Base-by-base conservation (phyloP, 35 echinoderm and acorn worm species). In the Ptychodera flava region DNA sequence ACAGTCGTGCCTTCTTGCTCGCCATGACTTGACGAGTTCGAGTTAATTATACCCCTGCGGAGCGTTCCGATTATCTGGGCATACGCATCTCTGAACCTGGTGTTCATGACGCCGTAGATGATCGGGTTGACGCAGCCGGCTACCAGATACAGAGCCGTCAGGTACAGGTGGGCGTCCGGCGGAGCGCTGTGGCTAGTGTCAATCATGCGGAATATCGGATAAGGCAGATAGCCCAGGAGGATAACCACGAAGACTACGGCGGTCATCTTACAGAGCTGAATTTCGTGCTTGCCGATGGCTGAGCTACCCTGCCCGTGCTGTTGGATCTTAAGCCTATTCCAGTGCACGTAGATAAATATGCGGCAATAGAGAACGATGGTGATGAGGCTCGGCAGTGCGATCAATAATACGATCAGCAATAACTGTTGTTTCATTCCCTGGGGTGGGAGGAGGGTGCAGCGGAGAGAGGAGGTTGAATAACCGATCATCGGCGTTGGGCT, bases 111-210 rank as follows among this genome's bases (percentile, higher is more conserved):
- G 33, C 86, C 86, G 36, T 88, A 88, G 31, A 88, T 78, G 36
- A 88, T 88, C 0, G 86, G 86, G 34, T 88, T 88, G n/a, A 88
- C 33, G 38, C 86, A 88, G 1, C 86, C 86, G 16, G 86, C 86
- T 29, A 88, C 86, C 77, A 80, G 81, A 31, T 36, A 29, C 6
- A 79, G 10, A 28, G 81, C 34, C 22, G 86, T 88, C 33, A 37
- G 37, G n/a, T n/a, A n/a, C n/a, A n/a, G n/a, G n/a, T n/a, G n/a
- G n/a, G n/a, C n/a, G n/a, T n/a, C n/a, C n/a, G n/a, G n/a, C n/a
- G n/a, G n/a, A 0, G 79, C 38, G 27, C 79, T 81, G 30, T 88
- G 81, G n/a, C 36, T 31, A 32, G 33, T 88, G 35, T 88, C 86
- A 14, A 88, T 15, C 34, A 79, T 80, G 33, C 86, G 76, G 16